Percentiles rank a stretch among this genome's conserved stretches.
Conservation (phyloP, 1,140 invertebrate species). For the Paralvinella palmiformis region DNA sequence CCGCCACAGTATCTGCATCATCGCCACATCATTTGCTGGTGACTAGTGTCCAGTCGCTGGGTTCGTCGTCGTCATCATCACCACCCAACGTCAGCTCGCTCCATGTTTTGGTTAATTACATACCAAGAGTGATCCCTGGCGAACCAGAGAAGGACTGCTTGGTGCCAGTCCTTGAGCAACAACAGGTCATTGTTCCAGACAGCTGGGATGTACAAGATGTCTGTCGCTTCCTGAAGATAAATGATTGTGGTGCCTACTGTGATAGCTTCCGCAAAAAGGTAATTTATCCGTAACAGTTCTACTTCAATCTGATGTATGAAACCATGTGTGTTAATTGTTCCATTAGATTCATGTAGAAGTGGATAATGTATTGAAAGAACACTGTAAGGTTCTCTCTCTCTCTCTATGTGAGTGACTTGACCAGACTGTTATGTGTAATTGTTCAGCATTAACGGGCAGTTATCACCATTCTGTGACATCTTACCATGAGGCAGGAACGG, state of each 20-base stretch:
- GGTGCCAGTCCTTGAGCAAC: conserved; percentile 14
- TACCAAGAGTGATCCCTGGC: conserved; percentile 13
- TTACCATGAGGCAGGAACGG: too few species aligned
- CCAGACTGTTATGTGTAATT: too few species aligned
- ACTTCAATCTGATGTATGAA: conserved; percentile 19
- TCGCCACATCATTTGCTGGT: neutral
- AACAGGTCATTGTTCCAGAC: conserved; percentile 49
- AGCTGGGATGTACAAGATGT: conserved; percentile 79
- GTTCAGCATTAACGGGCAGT: too few species aligned
- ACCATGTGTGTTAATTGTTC: neutral
- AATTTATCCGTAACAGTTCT: conserved; percentile 25
- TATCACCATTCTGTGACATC: too few species aligned
- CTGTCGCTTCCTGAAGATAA: conserved; percentile 76
- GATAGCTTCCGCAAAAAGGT: conserved; percentile 73
- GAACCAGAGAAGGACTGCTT: conserved; percentile 11
- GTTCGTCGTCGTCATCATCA: neutral
- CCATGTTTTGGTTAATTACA: conserved; percentile 6
- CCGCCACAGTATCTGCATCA: neutral
- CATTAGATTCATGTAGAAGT: neutral
- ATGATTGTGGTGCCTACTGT: conserved; percentile 83
- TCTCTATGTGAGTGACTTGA: too few species aligned
- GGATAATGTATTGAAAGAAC: neutral
- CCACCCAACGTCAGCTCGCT: neutral
- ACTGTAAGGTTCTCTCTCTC: too few species aligned
- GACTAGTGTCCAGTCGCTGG: neutral